Percentiles rank a stretch among this genome's conserved stretches.
These are phyloP conservation scores for Colius striatus DNA, from an alignment of 2,113 vertebrate genomes.

Conservation along the genomic window DNA sequence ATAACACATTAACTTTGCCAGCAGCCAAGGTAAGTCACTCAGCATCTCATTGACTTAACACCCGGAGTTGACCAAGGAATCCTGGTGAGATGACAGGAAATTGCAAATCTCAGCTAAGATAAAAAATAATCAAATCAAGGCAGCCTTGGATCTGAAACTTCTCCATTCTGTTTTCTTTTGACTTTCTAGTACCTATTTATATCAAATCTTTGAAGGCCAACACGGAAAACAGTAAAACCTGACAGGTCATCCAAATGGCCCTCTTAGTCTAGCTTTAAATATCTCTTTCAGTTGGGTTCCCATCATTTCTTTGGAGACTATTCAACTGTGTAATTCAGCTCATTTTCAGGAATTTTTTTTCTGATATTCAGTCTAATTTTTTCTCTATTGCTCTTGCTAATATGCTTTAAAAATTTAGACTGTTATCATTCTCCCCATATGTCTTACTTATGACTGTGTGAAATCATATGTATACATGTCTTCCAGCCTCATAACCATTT, in stretches of 20 bases:
- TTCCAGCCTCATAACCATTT: slow-evolving; percentile 63
- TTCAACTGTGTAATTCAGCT: slow-evolving; percentile 48
- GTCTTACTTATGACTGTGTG: slow-evolving; percentile 59
- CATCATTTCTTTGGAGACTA: slow-evolving; percentile 55
- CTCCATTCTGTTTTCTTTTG: background rate
- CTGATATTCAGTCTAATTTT: slow-evolving; percentile 54
- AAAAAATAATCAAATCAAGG: slow-evolving; percentile 24
- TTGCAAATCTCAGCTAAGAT: slow-evolving; percentile 38
- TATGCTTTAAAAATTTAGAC: slow-evolving; percentile 70
- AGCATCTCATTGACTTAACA: slow-evolving; percentile 70
- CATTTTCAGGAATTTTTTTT: slow-evolving; percentile 53
- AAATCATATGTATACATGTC: slow-evolving; percentile 69
- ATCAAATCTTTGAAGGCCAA: slow-evolving; percentile 13
- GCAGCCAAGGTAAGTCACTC: slow-evolving; percentile 75
- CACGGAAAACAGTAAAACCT: background rate
- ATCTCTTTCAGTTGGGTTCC: slow-evolving; percentile 14
- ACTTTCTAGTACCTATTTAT: background rate
- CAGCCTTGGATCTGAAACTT: background rate
- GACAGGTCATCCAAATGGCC: background rate
- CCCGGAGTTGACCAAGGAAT: slow-evolving; percentile 47
- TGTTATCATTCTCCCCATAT: slow-evolving; percentile 66
- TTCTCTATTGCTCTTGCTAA: slow-evolving; percentile 38
- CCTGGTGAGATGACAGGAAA: slow-evolving; percentile 64
- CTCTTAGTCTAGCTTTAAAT: slow-evolving; percentile 6
- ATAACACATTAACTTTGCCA: slow-evolving; percentile 75